A percentile compares a stretch with the other conserved stretches of the same genome.
Evolutionary conservation across 2,113 vertebrate species (phyloP).

Genomic region (Cricetomys ansorgei): DNA sequence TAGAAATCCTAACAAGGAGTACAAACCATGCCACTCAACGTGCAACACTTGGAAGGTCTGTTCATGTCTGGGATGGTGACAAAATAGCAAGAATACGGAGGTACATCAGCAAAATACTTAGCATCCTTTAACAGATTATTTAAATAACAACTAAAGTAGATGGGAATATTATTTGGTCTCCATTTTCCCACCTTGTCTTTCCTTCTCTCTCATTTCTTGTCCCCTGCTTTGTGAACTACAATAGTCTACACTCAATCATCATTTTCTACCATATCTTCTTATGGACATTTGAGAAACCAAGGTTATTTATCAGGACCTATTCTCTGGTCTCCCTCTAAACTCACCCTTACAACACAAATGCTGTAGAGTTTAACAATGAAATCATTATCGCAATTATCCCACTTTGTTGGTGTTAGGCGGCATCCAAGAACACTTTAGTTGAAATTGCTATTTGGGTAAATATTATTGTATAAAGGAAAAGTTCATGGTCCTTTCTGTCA

Average conservation of each 20-base stretch:
- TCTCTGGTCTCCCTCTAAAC: background rate
- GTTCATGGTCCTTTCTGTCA: background rate
- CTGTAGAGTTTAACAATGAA: background rate
- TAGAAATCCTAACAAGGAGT: background rate
- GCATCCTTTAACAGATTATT: background rate
- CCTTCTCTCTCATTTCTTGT: background rate
- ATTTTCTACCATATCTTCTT: background rate
- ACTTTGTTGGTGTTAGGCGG: background rate
- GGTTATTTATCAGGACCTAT: background rate
- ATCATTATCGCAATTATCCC: background rate
- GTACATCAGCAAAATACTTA: background rate
- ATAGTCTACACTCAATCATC: accelerated
- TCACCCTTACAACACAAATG: background rate
- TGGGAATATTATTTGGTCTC: background rate
- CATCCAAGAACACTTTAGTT: background rate
- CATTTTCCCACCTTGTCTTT: background rate
- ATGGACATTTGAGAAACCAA: background rate
- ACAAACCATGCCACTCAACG: background rate
- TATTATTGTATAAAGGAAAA: background rate
- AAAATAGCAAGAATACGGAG: background rate
- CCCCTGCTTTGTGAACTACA: background rate
- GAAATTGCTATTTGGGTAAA: background rate
- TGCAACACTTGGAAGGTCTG: background rate
- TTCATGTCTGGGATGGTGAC: background rate
- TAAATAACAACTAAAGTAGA: background rate